These are phyloP conservation scores for Drosophila tsacasi DNA, from an alignment of 1,140 invertebrate genomes.

Conservation along the genomic window DNA sequence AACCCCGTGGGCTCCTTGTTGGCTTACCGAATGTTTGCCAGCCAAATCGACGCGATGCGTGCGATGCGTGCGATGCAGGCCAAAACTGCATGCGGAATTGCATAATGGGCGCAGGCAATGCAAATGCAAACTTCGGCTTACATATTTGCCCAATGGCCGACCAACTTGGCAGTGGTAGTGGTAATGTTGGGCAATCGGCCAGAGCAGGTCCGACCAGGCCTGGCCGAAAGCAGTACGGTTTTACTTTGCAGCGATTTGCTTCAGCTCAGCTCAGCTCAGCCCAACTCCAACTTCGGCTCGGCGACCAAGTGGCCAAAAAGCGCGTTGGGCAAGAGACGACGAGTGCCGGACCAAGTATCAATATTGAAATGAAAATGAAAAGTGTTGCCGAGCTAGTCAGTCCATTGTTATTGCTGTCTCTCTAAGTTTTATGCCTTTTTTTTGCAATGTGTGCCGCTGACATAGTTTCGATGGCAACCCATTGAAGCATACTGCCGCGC, in stretches of 20 bases:
- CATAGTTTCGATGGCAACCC: conserved; percentile 59
- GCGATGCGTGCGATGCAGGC: conserved; percentile 14
- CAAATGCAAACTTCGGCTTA: conserved; percentile 51
- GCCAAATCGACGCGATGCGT: neutral
- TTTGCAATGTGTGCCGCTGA: conserved; percentile 71
- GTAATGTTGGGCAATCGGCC: conserved; percentile 39
- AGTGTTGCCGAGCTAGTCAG: conserved; percentile 55
- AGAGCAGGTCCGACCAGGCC: conserved; percentile 34
- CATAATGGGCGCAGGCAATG: conserved; percentile 53
- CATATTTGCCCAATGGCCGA: conserved; percentile 52
- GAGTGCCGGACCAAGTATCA: conserved; percentile 36
- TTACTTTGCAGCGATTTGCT: conserved; percentile 24
- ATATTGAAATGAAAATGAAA: conserved; percentile 78
- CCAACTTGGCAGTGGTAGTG: conserved; percentile 32
- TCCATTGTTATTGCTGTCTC: conserved; percentile 47
- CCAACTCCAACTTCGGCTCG: conserved; percentile 45
- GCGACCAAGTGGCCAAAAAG: conserved; percentile 51
- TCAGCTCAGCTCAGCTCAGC: conserved; percentile 3
- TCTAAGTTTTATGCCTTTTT: conserved; percentile 54
- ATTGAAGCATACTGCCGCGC: conserved; percentile 40
- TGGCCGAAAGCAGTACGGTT: conserved; percentile 32
- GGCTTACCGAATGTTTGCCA: conserved; percentile 12
- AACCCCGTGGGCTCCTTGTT: conserved; percentile 7
- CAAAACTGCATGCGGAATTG: conserved; percentile 57
- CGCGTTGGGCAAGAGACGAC: conserved; percentile 58